Base-by-base conservation (phyloP, 1,140 invertebrate genomes). In the Tigriopus japonicus region DNA sequence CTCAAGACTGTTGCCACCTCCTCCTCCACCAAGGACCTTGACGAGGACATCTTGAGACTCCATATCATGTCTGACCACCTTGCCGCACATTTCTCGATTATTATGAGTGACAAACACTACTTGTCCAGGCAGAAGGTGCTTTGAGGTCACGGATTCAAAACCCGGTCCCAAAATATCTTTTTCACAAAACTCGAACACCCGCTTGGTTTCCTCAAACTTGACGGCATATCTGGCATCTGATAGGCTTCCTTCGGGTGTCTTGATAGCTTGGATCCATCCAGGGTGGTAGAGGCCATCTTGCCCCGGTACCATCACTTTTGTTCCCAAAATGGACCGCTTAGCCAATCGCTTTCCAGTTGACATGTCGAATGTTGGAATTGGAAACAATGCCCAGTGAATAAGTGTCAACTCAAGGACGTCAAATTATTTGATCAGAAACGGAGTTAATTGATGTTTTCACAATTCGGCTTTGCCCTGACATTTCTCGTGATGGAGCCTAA, bases 251-350 rank as follows among this genome's bases (percentile, higher is more conserved):
- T 73, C 54, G 70, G 73, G 66, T 55, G 71, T 72, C 62, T 89
- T 88, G 41, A 88, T 84, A 49, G 82, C 84, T 72, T 85, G 80
- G 63, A 90, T 89, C 62, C 85, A 82, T 56, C 89, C 91, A 59
- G 87, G 83, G 69, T 91, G 88, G 73, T 85, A 93, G 66, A 87
- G 83, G 64, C 90, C 90, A 42, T 58, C 24, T 65, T 83, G 81
- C 65, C 83, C 84, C 64, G 70, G 69, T 42, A 84, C 82, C 51
- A 87, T 91, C 42, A 96, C 87, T 67, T 89, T 80, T 63, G 89
- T 95, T 63, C 92, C 91, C 67, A 96, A 83, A 67, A 96, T 95
- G 68, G 89, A 94, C 67, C 92, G 79, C 76, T 96, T 97, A 56
- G 91, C 89, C 68, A 95, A 75, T 66, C 90, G 76, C 72, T 89